Base-by-base conservation (phyloP, 2,888 invertebrate species). In the Cecidostiba fungosa region DNA sequence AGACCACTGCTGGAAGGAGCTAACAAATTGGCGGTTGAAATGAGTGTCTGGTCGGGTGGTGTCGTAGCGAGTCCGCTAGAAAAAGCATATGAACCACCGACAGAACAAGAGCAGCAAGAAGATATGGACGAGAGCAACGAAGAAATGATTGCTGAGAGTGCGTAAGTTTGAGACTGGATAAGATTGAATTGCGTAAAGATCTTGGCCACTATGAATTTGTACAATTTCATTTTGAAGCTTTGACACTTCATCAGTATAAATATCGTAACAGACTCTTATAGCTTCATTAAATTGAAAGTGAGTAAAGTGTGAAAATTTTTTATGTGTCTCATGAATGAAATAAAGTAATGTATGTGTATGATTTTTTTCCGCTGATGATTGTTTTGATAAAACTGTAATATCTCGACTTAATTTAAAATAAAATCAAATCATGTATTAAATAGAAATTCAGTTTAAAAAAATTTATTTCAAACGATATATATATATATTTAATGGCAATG, bases 51-150 rank as follows among this genome's bases (percentile, higher is more conserved):
- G 98, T 97, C 98, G 91, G 98, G 98, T 0, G 93, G 93, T 1
- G 98, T 99, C 1, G 98, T 99, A 0, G 98, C 99, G 0, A 98
- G 98, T 0, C 98, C 99, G 0, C 94, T 98, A n/a, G 98, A 98
- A 87, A 96, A 97, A 87, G 99, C 98, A 0, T 99, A 98, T 93
- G 98, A 97, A 89, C 97, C 96, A 91, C 96, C 96, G 0, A 95
- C 95, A 39, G 95, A 95, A 32, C 94, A 94, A 50, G 97, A 97
- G 89, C 96, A 96, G 80, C 96, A 96, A 47, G 97, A 97, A 70
- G 96, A 96, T 16, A 95, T 96, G 88, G 95, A 95, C 47, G 95
- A 96, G 82, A 95, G 94, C 85, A 96, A 96, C 88, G 95, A 95
- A 89, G 96, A 96, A 89, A 96, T 95, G 94, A 95, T 95, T 88